Percentiles rank a stretch among this genome's conserved stretches.
Evolutionary conservation across 2,888 invertebrate species (phyloP).

Genomic region (Athetis lepigone): DNA sequence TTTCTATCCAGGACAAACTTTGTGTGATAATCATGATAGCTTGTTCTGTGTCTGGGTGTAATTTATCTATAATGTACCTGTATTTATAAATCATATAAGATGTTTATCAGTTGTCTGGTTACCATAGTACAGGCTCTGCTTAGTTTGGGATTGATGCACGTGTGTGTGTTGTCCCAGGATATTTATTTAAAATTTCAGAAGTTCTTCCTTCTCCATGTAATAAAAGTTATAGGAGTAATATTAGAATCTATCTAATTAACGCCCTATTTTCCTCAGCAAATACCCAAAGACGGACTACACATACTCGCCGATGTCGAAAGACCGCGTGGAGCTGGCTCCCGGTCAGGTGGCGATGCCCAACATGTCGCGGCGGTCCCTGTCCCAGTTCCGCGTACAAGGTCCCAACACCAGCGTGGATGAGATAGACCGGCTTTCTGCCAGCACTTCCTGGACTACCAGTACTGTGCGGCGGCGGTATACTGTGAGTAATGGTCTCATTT

Average conservation of each 20-base stretch:
- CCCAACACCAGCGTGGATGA: slow-evolving; percentile 81
- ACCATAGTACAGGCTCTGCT: no score
- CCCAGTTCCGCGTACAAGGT: slow-evolving; percentile 89
- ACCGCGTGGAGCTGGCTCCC: slow-evolving; percentile 94
- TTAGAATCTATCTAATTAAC: not conserved
- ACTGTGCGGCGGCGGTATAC: slow-evolving; percentile 76
- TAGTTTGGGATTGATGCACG: no score
- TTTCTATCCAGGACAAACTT: no score
- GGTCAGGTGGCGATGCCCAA: slow-evolving; percentile 96
- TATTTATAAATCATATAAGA: no score
- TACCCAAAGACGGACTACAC: slow-evolving; percentile 98
- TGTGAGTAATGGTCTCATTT: no score
- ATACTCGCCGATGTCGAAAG: slow-evolving; percentile 95
- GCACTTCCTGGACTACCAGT: slow-evolving; percentile 72
- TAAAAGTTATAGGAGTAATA: not conserved
- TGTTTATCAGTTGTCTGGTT: no score
- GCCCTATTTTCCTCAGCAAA: slow-evolving; percentile 89
- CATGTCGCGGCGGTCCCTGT: slow-evolving; percentile 95
- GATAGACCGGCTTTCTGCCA: slow-evolving; percentile 73
- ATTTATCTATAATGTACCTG: no score
- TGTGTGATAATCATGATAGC: no score
- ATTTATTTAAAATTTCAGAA: no score
- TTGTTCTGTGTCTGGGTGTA: no score
- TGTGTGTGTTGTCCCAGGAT: no score
- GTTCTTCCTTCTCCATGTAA: not conserved